Percentiles rank a stretch among this genome's conserved stretches.
Conservation (phyloP, 2,113 vertebrate genomes). For the Pterocles burchelli region DNA sequence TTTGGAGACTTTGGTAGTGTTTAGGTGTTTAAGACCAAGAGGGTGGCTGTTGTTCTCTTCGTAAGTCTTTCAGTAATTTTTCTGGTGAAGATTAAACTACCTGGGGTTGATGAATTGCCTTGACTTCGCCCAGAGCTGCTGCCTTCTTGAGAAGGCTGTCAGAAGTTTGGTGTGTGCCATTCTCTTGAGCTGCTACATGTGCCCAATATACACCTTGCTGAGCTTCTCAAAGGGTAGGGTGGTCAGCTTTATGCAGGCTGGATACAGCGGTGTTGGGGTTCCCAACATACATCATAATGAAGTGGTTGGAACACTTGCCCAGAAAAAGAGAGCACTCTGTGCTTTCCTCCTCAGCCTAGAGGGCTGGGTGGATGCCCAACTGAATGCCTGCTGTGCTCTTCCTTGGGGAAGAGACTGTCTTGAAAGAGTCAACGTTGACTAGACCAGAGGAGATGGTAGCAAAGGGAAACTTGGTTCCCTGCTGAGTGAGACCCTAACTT, state of each 20-base stretch:
- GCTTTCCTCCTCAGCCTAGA: neutral
- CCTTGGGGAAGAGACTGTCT: neutral
- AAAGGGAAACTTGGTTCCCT: neutral
- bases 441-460: neutral
- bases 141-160: neutral
- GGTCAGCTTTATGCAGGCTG: neutral
- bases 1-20: rapidly evolving
- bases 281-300: rapidly evolving
- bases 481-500: neutral
- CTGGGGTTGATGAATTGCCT: neutral
- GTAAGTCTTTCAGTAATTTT: neutral
- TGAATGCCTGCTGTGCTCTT: neutral
- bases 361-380: neutral
- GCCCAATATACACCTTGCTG: neutral
- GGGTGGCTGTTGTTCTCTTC: neutral
- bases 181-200: neutral
- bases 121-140: neutral
- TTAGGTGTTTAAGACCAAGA: neutral
- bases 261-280: neutral
- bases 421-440: neutral
- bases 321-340: neutral
- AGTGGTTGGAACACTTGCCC: neutral
- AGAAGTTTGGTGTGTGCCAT: neutral
- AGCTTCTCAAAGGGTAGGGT: neutral
- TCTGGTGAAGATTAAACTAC: neutral